Percentiles rank a stretch among this genome's conserved stretches.
Evolutionary conservation across 2,113 vertebrate species (phyloP).

Genomic region (Gambusia holbrooki): DNA sequence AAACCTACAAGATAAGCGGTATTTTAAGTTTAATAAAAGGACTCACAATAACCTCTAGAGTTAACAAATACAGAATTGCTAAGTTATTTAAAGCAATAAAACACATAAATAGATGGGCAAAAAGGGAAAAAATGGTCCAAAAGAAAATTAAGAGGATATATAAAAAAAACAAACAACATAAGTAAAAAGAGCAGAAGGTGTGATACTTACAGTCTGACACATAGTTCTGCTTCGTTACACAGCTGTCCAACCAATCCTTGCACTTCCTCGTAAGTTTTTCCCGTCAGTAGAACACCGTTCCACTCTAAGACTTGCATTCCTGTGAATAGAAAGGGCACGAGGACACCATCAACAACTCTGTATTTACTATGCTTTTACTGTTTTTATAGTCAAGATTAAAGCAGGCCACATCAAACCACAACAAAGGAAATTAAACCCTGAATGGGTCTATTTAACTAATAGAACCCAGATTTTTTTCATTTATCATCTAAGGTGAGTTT

Average conservation of each 20-base stretch:
- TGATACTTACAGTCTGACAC: constrained; percentile 98
- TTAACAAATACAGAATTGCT: too few species aligned
- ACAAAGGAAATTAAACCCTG: constrained; percentile 7
- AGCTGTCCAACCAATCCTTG: constrained; percentile 90
- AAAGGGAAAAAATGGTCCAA: not conserved
- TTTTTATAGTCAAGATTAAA: not conserved
- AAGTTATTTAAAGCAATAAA: too few species aligned
- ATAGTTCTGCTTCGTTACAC: constrained; percentile 95
- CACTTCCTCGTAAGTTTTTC: constrained; percentile 97
- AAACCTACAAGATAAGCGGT: not conserved
- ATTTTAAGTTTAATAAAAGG: not conserved
- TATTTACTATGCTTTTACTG: not conserved
- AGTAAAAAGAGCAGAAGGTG: not conserved
- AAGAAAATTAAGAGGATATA: not conserved
- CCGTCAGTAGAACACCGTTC: constrained; percentile 90
- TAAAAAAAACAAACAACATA: not conserved
- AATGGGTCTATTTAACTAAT: not conserved
- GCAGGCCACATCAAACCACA: constrained; percentile 14
- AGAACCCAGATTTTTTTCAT: not conserved
- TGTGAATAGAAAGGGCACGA: constrained; percentile 49
- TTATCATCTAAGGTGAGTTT: not conserved
- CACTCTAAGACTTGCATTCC: constrained; percentile 99
- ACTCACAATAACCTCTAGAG: too few species aligned
- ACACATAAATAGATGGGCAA: too few species aligned
- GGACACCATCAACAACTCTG: not conserved